Evolutionary conservation across 2,888 invertebrate genomes (phyloP).

Genomic region (Apamea monoglypha): DNA sequence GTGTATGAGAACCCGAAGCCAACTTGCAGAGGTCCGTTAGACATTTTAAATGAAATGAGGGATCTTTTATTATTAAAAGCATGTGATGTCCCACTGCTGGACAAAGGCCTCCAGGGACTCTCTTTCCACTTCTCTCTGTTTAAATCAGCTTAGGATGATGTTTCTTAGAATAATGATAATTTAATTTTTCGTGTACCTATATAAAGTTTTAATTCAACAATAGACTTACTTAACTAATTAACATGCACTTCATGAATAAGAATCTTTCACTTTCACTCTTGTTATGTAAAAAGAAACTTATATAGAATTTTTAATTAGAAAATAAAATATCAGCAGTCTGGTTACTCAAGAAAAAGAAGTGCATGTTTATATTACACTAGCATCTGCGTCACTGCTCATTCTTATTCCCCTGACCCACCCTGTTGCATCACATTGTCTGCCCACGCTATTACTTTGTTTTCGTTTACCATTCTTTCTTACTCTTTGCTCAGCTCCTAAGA

Average conservation of each 20-base stretch:
- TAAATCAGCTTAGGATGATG: neutral
- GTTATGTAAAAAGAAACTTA: conserved; percentile 44
- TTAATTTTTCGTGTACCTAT: neutral
- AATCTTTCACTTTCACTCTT: conserved; percentile 39
- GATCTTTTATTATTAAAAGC: neutral
- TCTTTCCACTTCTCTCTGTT: neutral
- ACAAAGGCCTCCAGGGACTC: neutral
- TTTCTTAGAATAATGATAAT: neutral
- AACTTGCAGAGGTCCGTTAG: neutral
- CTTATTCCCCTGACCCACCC: neutral
- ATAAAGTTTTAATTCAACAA: conserved; percentile 1
- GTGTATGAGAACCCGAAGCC: neutral
- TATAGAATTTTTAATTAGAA: conserved; percentile 33
- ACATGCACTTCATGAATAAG: conserved; percentile 34
- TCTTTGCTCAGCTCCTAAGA: neutral
- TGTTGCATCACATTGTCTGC: neutral
- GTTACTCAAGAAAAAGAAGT: neutral
- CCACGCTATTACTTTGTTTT: neutral
- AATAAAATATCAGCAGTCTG: conserved; percentile 3
- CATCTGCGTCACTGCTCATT: too few relatives aligned
- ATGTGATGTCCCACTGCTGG: neutral
- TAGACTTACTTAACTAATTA: conserved; percentile 19
- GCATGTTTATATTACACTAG: neutral
- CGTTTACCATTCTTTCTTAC: neutral
- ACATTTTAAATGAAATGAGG: neutral